Base-by-base conservation (phyloP, 2,797 vertebrate species). In the Chaunax sp. region DNA sequence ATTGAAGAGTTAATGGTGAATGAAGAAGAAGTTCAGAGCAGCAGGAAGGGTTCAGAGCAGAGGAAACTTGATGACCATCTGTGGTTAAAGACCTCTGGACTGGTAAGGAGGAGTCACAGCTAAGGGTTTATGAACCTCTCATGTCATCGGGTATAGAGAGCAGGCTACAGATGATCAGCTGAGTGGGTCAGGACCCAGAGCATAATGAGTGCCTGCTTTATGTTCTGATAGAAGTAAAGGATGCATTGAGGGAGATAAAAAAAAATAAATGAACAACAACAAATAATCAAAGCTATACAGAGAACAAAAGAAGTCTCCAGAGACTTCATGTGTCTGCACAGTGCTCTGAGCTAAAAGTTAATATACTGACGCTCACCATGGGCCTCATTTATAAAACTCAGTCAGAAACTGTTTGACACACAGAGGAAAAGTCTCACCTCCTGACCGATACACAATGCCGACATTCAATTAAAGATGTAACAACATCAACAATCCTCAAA, bases 1-100 rank as follows among this genome's bases (percentile, higher is more conserved):
- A 79, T 23, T 70, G 62, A 62, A 52, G 59, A 63, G 16, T 43
- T 59, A 81, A 80, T 71, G 71, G 80, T 58, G 72, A 76, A 72
- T 57, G 33, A 35, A 68, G 77, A 15, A 79, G 57, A 50, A 61
- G 12, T 38, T 15, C 40, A 15, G 53, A 33, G 13, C 45, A 49
- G 20, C 18, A 18, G 57, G 37, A 18, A 65, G 68, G n/a, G 26
- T 30, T 57, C 37, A 43, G 49, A 53, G 50, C 11, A 26, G 4
- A 28, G 51, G 41, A 33, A 18, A 20, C 3, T 37, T 37, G 8
- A 13, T 3, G 63, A 19, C 33, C 61, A 22, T 30, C 45, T 15
- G 40, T 20, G 51, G 65, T 40, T 40, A 8, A 35, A 60, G 43
- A 16, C 33, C 68, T 45, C 13, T 50, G 43, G 68, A n/a, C 45